A percentile compares a stretch with the other conserved stretches of the same genome.
Evolutionary conservation across 2,113 vertebrate species (phyloP).

Genomic region (Pseudois nayaur): DNA sequence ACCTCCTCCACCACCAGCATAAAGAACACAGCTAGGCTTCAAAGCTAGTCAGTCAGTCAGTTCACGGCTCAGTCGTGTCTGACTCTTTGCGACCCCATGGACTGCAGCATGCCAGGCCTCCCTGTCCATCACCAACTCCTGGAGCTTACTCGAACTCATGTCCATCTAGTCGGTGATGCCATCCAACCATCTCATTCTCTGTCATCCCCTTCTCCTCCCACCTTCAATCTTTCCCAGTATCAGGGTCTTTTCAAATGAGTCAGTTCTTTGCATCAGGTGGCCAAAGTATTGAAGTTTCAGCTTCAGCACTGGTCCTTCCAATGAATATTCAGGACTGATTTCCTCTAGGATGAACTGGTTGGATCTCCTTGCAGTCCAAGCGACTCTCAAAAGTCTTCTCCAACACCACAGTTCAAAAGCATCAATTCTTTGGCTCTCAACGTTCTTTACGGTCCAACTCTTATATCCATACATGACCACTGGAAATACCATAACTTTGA

Average conservation of each 20-base stretch:
- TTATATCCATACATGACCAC: neutral
- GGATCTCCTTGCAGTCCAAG: neutral
- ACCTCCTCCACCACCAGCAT: neutral
- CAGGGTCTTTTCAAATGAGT: neutral
- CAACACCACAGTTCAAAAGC: neutral
- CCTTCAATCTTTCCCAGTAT: neutral
- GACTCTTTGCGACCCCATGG: neutral
- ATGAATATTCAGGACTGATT: neutral
- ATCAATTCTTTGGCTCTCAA: neutral
- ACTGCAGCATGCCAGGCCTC: neutral
- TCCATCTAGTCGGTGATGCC: neutral
- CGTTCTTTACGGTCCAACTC: neutral
- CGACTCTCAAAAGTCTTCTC: neutral
- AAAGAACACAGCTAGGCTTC: neutral
- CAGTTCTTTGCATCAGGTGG: neutral
- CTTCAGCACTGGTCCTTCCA: neutral
- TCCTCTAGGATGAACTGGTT: neutral
- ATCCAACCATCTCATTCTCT: neutral
- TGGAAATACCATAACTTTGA: neutral
- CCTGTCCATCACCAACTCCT: neutral
- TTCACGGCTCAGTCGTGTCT: rapidly evolving
- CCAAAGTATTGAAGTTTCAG: neutral
- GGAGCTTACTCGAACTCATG: neutral
- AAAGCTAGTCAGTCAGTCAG: neutral
- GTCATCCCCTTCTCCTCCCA: rapidly evolving